Conservation (phyloP, 2,888 invertebrate species). For the Parnassius mnemosyne region DNA sequence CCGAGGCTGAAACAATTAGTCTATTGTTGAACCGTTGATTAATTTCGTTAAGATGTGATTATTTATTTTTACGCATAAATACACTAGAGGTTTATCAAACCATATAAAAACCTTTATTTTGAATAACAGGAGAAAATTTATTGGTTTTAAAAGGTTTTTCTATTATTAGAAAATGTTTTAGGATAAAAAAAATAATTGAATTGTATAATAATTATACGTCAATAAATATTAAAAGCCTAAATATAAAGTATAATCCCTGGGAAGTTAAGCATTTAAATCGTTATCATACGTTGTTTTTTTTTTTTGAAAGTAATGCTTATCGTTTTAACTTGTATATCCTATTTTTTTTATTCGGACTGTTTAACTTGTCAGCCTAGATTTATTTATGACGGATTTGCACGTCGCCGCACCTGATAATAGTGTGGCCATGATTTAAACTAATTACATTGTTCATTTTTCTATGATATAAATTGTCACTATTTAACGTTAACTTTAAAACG, state of each 20-base stretch:
- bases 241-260: no score
- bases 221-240: no score
- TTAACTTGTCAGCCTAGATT: slow-evolving; percentile 72
- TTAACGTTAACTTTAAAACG: no score
- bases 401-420: slow-evolving; percentile 62
- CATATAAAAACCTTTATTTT: no score
- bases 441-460: no score
- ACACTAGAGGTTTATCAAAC: not conserved
- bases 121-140: no score
- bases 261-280: not conserved
- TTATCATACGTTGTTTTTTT: not conserved
- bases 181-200: no score
- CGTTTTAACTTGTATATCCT: slow-evolving; percentile 36
- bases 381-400: slow-evolving; percentile 70
- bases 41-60: slow-evolving; percentile 24
- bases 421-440: slow-evolving; percentile 22
- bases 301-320: not conserved
- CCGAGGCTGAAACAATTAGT: slow-evolving; percentile 23
- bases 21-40: slow-evolving; percentile 24
- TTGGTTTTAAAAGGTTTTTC: no score
- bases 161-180: no score
- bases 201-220: no score
- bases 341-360: slow-evolving; percentile 53
- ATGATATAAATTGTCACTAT: no score
- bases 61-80: slow-evolving; percentile 12